Percentiles rank a stretch among this genome's conserved stretches.
These are phyloP conservation scores for Holacanthus passer DNA, from an alignment of 2,113 vertebrate genomes.

Conservation along the genomic window DNA sequence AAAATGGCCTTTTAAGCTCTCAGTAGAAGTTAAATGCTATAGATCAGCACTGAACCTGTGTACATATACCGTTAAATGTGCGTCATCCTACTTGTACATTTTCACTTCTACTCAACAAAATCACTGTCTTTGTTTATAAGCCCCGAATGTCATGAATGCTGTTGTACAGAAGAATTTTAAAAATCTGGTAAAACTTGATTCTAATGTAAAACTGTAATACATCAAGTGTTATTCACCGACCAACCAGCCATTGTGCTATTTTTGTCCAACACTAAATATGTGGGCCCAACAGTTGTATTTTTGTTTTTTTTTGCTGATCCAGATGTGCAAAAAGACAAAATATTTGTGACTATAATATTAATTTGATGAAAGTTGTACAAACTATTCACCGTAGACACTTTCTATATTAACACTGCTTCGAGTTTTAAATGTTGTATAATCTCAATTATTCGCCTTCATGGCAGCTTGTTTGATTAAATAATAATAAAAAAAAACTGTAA, in stretches of 20 bases:
- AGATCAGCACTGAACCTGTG: conserved; percentile 1
- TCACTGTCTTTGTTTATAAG: not conserved
- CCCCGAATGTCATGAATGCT: conserved; percentile 2
- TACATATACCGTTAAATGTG: conserved; percentile 12
- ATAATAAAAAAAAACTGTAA: conserved; percentile 40
- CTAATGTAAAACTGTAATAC: conserved; percentile 9
- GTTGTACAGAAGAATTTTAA: conserved; percentile 8
- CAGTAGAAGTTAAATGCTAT: not conserved
- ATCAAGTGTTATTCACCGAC: conserved; percentile 17
- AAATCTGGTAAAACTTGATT: conserved; percentile 42
- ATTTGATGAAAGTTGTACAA: conserved; percentile 4
- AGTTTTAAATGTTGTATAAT: conserved; percentile 19
- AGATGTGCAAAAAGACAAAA: not conserved
- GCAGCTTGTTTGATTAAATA: conserved; percentile 9
- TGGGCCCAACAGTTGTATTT: not conserved
- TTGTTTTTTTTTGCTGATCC: conserved; percentile 4
- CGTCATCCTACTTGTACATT: conserved; percentile 18
- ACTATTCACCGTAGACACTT: conserved; percentile 1
- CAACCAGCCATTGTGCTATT: conserved; percentile 9
- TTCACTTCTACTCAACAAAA: not conserved
- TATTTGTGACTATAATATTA: not conserved
- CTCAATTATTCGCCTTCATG: not conserved
- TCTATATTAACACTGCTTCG: conserved; percentile 11
- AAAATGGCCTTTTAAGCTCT: not conserved
- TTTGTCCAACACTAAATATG: conserved; percentile 12